Conservation (phyloP, 2,888 invertebrate genomes). For the Lordiphosa andalusiaca region DNA sequence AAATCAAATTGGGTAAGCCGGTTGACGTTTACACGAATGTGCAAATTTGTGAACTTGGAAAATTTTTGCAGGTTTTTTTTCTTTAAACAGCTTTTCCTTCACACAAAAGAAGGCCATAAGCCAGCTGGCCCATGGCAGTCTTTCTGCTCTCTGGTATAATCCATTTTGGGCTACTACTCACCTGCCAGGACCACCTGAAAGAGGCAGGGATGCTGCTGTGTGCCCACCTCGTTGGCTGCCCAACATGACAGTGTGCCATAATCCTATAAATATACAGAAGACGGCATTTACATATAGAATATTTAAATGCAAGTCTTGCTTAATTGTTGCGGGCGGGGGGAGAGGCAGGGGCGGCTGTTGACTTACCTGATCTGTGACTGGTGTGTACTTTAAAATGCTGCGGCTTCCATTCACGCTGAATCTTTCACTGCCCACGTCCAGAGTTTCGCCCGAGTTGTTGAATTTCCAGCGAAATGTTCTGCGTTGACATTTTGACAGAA, state of each 20-base stretch:
- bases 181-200: slow-evolving; percentile 95
- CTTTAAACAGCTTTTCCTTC: too few species aligned
- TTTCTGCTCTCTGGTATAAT: too few species aligned
- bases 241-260: slow-evolving; percentile 94
- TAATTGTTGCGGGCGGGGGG: slow-evolving; percentile 22
- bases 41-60: slow-evolving; percentile 1
- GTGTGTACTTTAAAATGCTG: slow-evolving; percentile 85
- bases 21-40: neutral
- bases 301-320: slow-evolving; percentile 38
- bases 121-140: too few species aligned
- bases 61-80: too few species aligned
- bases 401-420: slow-evolving; percentile 90
- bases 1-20: neutral
- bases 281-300: slow-evolving; percentile 24
- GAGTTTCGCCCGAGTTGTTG: slow-evolving; percentile 94
- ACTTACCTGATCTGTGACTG: slow-evolving; percentile 82
- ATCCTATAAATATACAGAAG: slow-evolving; percentile 81
- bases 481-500: slow-evolving; percentile 74
- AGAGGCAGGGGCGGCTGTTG: slow-evolving; percentile 30
- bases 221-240: slow-evolving; percentile 91
- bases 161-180: slow-evolving; percentile 79
- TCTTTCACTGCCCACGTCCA: slow-evolving; percentile 89
- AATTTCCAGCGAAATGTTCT: slow-evolving; percentile 96
- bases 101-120: too few species aligned
- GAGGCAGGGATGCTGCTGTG: slow-evolving; percentile 90